These are phyloP conservation scores for Stratiomys singularior DNA, from an alignment of 2,888 invertebrate species.

Conservation along the genomic window DNA sequence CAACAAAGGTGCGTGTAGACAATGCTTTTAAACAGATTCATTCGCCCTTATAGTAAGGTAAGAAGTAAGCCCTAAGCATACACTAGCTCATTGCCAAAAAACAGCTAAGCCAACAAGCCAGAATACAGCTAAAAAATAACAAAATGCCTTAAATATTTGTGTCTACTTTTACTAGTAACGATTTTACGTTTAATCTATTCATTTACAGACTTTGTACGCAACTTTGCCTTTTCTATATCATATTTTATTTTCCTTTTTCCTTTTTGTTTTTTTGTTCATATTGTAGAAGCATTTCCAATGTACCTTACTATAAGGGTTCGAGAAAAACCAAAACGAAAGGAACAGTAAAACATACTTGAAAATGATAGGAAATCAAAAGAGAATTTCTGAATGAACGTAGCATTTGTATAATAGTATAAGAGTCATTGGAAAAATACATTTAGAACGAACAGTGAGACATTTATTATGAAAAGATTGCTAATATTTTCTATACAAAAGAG, in stretches of 20 bases:
- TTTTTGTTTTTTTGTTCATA: background rate
- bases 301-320: constrained; percentile 55
- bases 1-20: background rate
- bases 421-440: constrained; percentile 10
- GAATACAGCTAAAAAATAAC: constrained; percentile 5
- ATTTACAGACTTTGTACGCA: constrained; percentile 1
- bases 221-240: background rate
- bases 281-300: constrained; percentile 53
- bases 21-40: background rate
- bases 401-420: constrained; percentile 8
- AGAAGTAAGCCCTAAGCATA: constrained; percentile 6
- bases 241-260: too few relatives aligned
- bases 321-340: constrained; percentile 46
- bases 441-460: constrained; percentile 39
- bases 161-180: background rate
- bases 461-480: constrained; percentile 19
- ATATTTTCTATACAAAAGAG: constrained; percentile 37
- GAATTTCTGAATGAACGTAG: background rate
- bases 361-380: constrained; percentile 9
- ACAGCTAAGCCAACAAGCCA: constrained; percentile 1
- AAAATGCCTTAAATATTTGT: background rate
- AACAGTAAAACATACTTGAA: constrained; percentile 13
- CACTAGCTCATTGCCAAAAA: background rate
- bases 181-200: constrained; percentile 22
- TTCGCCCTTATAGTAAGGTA: constrained; percentile 50